These are phyloP conservation scores for Metopolophium dirhodum DNA, from an alignment of 1,140 invertebrate genomes.

Conservation along the genomic window DNA sequence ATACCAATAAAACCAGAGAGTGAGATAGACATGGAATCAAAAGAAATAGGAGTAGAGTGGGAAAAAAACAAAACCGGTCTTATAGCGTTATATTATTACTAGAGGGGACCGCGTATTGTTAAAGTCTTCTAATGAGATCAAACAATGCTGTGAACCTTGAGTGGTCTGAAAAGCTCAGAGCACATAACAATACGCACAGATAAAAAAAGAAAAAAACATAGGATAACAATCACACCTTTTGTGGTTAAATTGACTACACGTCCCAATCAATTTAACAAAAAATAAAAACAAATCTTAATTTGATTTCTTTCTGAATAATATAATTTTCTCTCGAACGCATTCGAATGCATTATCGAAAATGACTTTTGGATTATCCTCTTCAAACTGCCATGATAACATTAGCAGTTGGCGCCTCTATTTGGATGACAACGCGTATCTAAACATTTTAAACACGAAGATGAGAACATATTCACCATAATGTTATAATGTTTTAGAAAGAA, in stretches of 20 bases:
- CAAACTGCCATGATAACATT: not conserved
- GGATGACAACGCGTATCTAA: not conserved
- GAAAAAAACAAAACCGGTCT: slow-evolving; percentile 51
- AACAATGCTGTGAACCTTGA: slow-evolving; percentile 56
- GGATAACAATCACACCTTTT: slow-evolving; percentile 56
- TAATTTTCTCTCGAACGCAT: not conserved
- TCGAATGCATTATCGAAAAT: slow-evolving; percentile 2
- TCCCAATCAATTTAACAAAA: slow-evolving; percentile 41
- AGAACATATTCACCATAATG: not conserved
- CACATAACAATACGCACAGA: slow-evolving; percentile 46
- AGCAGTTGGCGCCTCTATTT: not conserved
- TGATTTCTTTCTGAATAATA: slow-evolving; percentile 18
- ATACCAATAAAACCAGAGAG: slow-evolving; percentile 36
- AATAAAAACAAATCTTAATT: slow-evolving; percentile 36
- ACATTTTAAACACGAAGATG: not conserved
- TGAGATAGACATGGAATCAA: not conserved
- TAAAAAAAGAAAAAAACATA: not conserved
- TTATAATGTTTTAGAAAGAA: not conserved
- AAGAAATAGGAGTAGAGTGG: not conserved
- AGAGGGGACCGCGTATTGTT: slow-evolving; percentile 49
- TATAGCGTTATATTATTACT: slow-evolving; percentile 20
- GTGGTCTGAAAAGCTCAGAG: slow-evolving; percentile 53
- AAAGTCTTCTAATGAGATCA: slow-evolving; percentile 57
- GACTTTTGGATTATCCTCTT: not conserved
- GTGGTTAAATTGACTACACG: slow-evolving; percentile 40